Evolutionary conservation across 2,888 invertebrate genomes (phyloP).

Genomic region (Antitype chi): DNA sequence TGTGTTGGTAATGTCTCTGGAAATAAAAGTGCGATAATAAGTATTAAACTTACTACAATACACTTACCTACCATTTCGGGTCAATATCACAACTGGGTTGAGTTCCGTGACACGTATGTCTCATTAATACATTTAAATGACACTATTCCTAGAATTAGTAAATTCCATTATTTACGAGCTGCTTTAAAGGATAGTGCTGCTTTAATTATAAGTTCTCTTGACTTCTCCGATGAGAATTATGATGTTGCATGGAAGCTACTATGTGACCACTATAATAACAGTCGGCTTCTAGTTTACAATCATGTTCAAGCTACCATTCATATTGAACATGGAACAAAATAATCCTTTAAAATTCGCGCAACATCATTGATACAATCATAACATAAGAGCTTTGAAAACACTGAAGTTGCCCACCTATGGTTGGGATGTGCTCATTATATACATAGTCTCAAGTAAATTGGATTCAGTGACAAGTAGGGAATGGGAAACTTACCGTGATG

Average conservation of each 20-base stretch:
- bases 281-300: conserved; percentile 9
- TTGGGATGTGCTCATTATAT: conserved; percentile 14
- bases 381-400: no score
- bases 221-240: conserved; percentile 26
- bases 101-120: background rate
- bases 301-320: conserved; percentile 20
- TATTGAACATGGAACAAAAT: no score
- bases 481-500: conserved; percentile 14
- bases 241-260: conserved; percentile 22
- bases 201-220: conserved; percentile 15
- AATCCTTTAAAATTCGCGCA: no score
- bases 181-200: conserved; percentile 18
- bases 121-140: conserved; percentile 1
- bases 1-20: background rate
- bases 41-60: conserved; percentile 14
- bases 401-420: no score
- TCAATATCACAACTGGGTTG: conserved; percentile 2
- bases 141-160: conserved; percentile 12
- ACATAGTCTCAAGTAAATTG: conserved; percentile 20
- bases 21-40: conserved; percentile 11
- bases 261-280: conserved; percentile 12
- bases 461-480: conserved; percentile 21
- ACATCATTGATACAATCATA: no score
- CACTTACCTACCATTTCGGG: conserved; percentile 20
- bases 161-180: conserved; percentile 16